Evolutionary conservation across 2,888 invertebrate species (phyloP).

Genomic region (Elmis aenea): DNA sequence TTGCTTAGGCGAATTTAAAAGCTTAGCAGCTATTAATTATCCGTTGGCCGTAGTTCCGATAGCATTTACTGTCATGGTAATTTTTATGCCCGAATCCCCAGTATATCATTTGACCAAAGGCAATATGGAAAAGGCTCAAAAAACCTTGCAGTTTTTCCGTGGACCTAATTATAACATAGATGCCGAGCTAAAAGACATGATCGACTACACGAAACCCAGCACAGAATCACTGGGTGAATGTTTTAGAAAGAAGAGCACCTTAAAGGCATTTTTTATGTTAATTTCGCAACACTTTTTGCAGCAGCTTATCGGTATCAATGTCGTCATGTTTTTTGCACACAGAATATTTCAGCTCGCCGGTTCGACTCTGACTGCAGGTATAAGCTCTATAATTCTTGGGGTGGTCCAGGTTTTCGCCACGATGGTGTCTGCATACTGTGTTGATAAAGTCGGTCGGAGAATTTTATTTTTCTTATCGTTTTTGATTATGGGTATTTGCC

Average conservation of each 20-base stretch:
- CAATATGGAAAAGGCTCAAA: constrained; percentile 53
- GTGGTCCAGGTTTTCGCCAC: constrained; percentile 71
- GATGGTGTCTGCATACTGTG: constrained; percentile 58
- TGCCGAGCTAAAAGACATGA: constrained; percentile 60
- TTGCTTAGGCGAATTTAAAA: constrained; percentile 59
- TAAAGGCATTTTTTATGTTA: constrained; percentile 38
- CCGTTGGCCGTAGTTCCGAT: constrained; percentile 60
- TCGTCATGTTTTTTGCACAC: constrained; percentile 71
- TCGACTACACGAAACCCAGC: constrained; percentile 36
- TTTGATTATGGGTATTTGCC: constrained; percentile 60
- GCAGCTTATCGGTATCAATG: constrained; percentile 74
- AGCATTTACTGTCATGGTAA: constrained; percentile 56
- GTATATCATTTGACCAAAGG: constrained; percentile 58
- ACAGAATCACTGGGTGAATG: constrained; percentile 16
- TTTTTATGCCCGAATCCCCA: constrained; percentile 69
- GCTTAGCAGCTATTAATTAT: constrained; percentile 62
- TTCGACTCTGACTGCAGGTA: constrained; percentile 55
- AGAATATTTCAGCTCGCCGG: constrained; percentile 67
- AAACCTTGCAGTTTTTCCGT: constrained; percentile 62
- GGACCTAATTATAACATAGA: constrained; percentile 63
- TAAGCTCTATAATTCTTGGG: constrained; percentile 71
- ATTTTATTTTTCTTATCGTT: constrained; percentile 70
- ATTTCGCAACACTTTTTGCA: constrained; percentile 58
- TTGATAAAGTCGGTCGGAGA: constrained; percentile 74
- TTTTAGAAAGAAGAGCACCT: constrained; percentile 32